Percentiles rank a stretch among this genome's conserved stretches.
Evolutionary conservation across 1,140 invertebrate species (phyloP).

Genomic region (Spodoptera frugiperda): DNA sequence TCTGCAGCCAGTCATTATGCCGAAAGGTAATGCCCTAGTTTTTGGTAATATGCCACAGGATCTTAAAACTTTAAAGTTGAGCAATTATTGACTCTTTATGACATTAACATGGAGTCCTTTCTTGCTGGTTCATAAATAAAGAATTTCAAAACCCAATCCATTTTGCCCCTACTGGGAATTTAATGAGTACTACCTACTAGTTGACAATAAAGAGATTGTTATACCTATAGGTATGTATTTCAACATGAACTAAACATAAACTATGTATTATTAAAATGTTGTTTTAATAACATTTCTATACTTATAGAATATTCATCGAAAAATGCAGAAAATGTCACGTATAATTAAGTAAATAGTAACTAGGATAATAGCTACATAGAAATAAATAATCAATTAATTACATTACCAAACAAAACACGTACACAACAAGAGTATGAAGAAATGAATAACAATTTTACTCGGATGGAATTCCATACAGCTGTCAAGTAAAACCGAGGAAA

Average conservation of each 20-base stretch:
- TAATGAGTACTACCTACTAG: too few relatives aligned
- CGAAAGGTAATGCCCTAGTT: constrained; percentile 6
- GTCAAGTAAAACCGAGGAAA: background rate
- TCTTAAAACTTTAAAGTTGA: background rate
- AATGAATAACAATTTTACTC: background rate
- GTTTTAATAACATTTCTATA: background rate
- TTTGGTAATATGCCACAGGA: background rate
- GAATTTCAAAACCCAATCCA: too few relatives aligned
- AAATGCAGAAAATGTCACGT: background rate
- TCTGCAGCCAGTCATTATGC: background rate
- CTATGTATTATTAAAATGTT: background rate
- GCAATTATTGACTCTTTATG: too few relatives aligned
- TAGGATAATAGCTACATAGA: background rate
- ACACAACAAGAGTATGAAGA: too few relatives aligned
- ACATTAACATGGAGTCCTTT: too few relatives aligned
- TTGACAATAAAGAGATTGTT: too few relatives aligned
- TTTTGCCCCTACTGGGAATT: too few relatives aligned
- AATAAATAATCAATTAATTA: background rate
- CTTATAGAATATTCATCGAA: background rate
- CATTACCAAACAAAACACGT: too few relatives aligned
- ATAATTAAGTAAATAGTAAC: background rate
- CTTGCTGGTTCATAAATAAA: too few relatives aligned
- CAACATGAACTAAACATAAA: too few relatives aligned
- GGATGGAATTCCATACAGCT: background rate
- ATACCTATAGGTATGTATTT: too few relatives aligned